Percentiles rank a stretch among this genome's conserved stretches.
phyloP scores from a whole-genome alignment of 2,888 invertebrate species.

The Lithosia quadra region DNA sequence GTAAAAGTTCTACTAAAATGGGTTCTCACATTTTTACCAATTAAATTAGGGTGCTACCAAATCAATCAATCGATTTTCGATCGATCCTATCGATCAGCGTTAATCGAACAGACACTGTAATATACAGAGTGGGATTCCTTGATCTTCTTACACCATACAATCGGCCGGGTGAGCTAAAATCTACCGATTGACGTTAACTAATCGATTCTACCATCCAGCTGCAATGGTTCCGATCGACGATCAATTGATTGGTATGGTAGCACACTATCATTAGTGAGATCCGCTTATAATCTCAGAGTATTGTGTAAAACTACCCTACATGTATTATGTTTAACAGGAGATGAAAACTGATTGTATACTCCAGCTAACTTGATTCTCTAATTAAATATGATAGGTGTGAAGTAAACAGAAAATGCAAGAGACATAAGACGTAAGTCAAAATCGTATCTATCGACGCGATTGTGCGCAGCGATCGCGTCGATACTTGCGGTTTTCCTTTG shows the following conservation, averaged over 20 bases:
- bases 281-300: not conserved
- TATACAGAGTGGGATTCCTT: not conserved
- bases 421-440: too few relatives aligned
- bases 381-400: too few relatives aligned
- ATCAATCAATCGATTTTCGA: not conserved
- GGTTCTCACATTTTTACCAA: not conserved
- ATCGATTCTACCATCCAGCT: not conserved
- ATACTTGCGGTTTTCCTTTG: too few relatives aligned
- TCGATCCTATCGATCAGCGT: not conserved
- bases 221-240: not conserved
- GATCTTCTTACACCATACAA: not conserved
- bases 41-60: not conserved
- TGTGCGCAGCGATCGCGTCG: too few relatives aligned
- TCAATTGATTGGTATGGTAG: not conserved
- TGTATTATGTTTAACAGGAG: not conserved
- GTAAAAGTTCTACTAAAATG: not conserved
- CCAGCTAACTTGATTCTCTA: not conserved
- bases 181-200: not conserved
- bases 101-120: not conserved
- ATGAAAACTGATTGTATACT: not conserved
- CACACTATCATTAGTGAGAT: not conserved
- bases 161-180: not conserved
- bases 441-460: too few relatives aligned
- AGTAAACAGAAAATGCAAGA: too few relatives aligned
- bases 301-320: not conserved